Conservation (phyloP, 2,888 invertebrate species). For the Steromphala cineraria region DNA sequence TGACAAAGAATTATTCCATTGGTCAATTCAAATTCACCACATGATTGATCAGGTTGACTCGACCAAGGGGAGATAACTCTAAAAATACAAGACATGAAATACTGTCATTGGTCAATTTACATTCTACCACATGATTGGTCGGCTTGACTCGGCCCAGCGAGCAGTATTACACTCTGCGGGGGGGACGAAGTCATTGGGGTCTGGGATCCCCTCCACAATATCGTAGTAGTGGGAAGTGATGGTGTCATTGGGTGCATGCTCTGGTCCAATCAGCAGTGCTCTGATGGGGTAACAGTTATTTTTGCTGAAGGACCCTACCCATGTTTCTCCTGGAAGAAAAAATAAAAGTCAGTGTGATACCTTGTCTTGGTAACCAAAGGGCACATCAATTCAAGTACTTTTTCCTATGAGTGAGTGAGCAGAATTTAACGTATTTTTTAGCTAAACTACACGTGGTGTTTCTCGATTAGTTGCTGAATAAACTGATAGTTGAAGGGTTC, state of each 20-base stretch:
- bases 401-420: too few species aligned
- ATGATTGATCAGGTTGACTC: not conserved
- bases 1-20: too few species aligned
- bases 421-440: too few species aligned
- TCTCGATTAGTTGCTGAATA: too few species aligned
- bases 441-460: too few species aligned
- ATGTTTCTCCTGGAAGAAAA: conserved; percentile 37
- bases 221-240: conserved; percentile 42
- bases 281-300: conserved; percentile 45
- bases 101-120: too few species aligned
- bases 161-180: conserved; percentile 42
- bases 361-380: too few species aligned
- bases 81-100: too few species aligned
- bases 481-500: too few species aligned
- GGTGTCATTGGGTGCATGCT: conserved; percentile 35
- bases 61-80: too few species aligned
- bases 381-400: too few species aligned
- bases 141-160: conserved; percentile 14
- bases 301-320: conserved; percentile 40
- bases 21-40: not conserved
- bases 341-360: not conserved
- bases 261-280: conserved; percentile 32
- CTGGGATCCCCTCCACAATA: conserved; percentile 41
- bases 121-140: not conserved
- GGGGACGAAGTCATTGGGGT: conserved; percentile 48